A percentile compares a stretch with the other conserved stretches of the same genome.
Conservation (phyloP, 2,888 invertebrate genomes). For the Leucophenga maculata region DNA sequence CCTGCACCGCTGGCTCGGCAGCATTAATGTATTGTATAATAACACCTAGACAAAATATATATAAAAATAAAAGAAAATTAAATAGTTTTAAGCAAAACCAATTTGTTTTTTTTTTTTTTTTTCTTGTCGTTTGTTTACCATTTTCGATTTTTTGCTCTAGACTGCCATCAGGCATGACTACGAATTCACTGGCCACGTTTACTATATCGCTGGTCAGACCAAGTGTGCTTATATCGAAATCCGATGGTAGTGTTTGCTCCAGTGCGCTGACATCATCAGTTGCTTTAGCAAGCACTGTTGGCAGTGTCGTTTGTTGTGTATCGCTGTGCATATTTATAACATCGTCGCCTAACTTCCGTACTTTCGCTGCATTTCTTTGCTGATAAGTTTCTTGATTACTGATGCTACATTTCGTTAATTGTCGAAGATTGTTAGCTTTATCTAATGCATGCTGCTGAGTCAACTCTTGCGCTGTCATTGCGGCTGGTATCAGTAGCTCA, state of each 20-base stretch:
- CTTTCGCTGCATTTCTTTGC: background rate
- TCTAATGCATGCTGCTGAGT: background rate
- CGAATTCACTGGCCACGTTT: slow-evolving; percentile 60
- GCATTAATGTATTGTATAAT: slow-evolving; percentile 66
- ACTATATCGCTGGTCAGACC: slow-evolving; percentile 38
- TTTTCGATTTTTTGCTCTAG: slow-evolving; percentile 58
- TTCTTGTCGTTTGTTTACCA: slow-evolving; percentile 38
- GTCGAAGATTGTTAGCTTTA: background rate
- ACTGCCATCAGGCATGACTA: slow-evolving; percentile 63
- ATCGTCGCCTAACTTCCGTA: no score
- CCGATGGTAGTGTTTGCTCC: background rate
- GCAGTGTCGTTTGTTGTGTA: background rate
- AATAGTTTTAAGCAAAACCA: no score
- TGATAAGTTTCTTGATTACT: background rate
- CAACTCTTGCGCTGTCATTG: slow-evolving; percentile 52
- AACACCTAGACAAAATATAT: slow-evolving; percentile 45
- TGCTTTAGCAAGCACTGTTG: no score
- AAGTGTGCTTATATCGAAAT: background rate
- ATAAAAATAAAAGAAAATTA: no score
- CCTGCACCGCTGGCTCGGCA: slow-evolving; percentile 33
- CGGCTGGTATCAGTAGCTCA: slow-evolving; percentile 56
- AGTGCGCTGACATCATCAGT: no score
- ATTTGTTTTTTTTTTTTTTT: no score
- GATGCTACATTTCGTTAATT: background rate
- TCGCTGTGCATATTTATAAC: background rate